A percentile compares a stretch with the other conserved stretches of the same genome.
Conservation (phyloP, 2,113 vertebrate species). For the Rafetus swinhoei region DNA sequence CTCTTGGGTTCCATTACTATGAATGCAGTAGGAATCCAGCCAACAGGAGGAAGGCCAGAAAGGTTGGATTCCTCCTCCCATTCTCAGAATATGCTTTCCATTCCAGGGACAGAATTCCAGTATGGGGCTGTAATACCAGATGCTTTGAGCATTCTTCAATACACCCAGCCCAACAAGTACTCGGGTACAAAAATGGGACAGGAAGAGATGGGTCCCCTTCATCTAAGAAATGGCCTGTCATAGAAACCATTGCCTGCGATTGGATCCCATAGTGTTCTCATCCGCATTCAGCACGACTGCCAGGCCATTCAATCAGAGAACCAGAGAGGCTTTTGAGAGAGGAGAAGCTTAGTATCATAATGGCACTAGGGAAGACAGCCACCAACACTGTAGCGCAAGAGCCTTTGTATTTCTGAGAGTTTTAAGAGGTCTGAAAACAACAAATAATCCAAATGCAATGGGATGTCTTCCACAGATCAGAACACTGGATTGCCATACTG, state of each 20-base stretch:
- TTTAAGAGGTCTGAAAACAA: not conserved
- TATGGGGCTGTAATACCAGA: not conserved
- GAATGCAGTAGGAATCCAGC: not conserved
- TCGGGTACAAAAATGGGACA: not conserved
- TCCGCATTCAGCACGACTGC: rapidly evolving
- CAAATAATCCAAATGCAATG: not conserved
- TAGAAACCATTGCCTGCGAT: not conserved
- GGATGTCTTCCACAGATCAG: not conserved
- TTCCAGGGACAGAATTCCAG: not conserved
- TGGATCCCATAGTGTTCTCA: not conserved
- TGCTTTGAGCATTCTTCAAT: not conserved
- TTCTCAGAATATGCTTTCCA: not conserved
- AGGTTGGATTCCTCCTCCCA: not conserved
- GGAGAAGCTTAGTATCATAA: not conserved
- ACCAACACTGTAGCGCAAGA: not conserved
- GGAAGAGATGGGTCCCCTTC: rapidly evolving
- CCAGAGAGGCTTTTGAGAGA: not conserved
- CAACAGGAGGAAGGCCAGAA: not conserved
- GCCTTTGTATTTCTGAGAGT: not conserved
- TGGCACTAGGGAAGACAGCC: not conserved
- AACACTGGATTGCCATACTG: not conserved
- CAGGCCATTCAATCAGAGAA: not conserved
- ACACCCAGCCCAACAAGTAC: not conserved
- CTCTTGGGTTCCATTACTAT: not conserved
- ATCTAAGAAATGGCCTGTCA: not conserved